These are phyloP conservation scores for Perodicticus potto DNA, from an alignment of 2,797 vertebrate genomes.

Conservation along the genomic window DNA sequence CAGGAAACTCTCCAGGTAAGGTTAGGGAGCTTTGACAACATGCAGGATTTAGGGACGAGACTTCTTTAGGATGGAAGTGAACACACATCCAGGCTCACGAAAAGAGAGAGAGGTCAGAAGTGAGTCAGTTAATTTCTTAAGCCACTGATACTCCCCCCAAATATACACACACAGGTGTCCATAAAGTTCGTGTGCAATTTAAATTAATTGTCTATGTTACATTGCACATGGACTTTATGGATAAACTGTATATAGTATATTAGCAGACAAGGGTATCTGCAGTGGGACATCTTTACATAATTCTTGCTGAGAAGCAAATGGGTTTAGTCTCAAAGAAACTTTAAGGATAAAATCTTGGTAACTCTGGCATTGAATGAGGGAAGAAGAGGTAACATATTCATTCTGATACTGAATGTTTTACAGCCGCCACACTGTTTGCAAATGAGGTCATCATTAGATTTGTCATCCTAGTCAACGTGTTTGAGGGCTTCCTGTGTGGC, in stretches of 20 bases:
- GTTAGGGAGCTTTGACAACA: slow-evolving; percentile 69
- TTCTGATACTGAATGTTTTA: background rate
- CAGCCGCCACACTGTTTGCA: background rate
- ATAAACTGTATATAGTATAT: too few relatives aligned
- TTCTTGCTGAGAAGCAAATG: background rate
- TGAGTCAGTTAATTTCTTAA: slow-evolving; percentile 60
- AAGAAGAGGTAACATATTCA: background rate
- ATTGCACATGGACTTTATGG: too few relatives aligned
- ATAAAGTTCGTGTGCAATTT: too few relatives aligned
- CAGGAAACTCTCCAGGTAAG: slow-evolving; percentile 73
- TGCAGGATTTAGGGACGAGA: slow-evolving; percentile 59
- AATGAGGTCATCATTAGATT: background rate
- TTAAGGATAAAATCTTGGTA: background rate
- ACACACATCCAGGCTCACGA: slow-evolving; percentile 14
- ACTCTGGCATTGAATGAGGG: background rate
- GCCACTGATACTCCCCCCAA: background rate
- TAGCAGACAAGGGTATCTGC: background rate
- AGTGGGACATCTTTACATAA: background rate
- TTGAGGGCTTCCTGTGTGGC: background rate
- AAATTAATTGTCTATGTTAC: too few relatives aligned
- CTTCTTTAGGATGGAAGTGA: slow-evolving; percentile 52
- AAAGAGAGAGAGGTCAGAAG: background rate
- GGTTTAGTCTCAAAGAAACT: background rate
- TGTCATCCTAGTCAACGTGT: background rate
- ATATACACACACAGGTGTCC: too few relatives aligned